Evolutionary conservation across 1,140 invertebrate species (phyloP).

Genomic region (Drosophila melanica): DNA sequence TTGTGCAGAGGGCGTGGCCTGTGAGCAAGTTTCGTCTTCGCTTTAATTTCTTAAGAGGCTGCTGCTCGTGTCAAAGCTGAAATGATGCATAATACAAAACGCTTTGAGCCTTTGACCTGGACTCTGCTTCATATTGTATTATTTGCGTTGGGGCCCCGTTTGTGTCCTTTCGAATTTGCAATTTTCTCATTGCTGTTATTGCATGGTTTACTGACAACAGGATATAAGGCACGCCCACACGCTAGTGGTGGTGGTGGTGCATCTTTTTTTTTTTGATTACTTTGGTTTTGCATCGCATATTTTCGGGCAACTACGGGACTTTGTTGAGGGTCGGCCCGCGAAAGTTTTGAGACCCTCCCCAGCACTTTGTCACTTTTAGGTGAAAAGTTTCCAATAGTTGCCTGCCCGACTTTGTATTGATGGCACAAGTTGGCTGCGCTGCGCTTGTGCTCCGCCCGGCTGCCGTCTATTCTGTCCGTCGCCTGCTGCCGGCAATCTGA

Average conservation of each 20-base stretch:
- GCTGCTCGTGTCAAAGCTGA: constrained; percentile 12
- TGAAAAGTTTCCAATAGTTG: constrained; percentile 70
- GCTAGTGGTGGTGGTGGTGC: constrained; percentile 13
- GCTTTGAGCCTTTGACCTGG: constrained; percentile 1
- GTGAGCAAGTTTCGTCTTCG: background rate
- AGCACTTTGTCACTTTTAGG: constrained; percentile 71
- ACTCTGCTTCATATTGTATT: background rate
- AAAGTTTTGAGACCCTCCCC: constrained; percentile 50
- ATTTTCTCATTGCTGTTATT: background rate
- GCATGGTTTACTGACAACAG: constrained; percentile 13
- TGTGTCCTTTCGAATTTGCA: constrained; percentile 5
- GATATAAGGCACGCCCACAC: constrained; percentile 3
- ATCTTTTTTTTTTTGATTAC: constrained; percentile 51
- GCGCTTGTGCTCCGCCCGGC: background rate
- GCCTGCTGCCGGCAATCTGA: constrained; percentile 42
- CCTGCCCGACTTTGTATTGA: constrained; percentile 47
- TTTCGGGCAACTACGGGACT: constrained; percentile 29
- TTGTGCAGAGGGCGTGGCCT: background rate
- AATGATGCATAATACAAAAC: constrained; percentile 25
- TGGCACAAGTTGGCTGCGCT: constrained; percentile 21
- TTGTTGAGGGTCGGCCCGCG: constrained; percentile 25
- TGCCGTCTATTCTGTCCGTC: constrained; percentile 20
- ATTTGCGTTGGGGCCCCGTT: too few relatives aligned
- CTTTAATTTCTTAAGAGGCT: constrained; percentile 18
- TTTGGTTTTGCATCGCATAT: constrained; percentile 34